Base-by-base conservation (phyloP, 2,888 invertebrate species). In the Cephus pygmeus region DNA sequence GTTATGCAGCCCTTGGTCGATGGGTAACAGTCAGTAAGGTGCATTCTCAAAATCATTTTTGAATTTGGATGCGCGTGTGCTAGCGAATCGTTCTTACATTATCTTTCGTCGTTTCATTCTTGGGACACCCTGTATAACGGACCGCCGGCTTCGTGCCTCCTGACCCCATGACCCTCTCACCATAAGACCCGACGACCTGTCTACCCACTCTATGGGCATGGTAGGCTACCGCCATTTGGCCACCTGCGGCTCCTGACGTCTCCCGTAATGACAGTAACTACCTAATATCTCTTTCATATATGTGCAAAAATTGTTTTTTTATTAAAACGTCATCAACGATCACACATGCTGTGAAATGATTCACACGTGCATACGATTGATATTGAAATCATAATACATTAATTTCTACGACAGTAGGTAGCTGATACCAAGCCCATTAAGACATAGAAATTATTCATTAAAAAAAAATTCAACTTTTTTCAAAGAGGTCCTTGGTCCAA, bases 231-330 rank as follows among this genome's bases (percentile, higher is more conserved):
- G 56, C 23, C 83, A 83, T 83, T 82, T 83, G 85, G 83, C 88
- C 86, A 88, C 88, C 87, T 88, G 87, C 87, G 85, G 86, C 85
- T 87, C 77, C 84, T 84, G 85, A 87, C 87, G 80, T 85, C 87
- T 87, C 85, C 82, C 85, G 83, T 79, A 80, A 81, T 82, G 79
- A 75, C 79, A 79, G 78, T 79, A 81, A 76, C 81, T 56, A 56
- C 23, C 23, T 23, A 56, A 56, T 56, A 56, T 56, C 56, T 9
- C 9, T 56, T 56, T 56, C 23, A 56, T 56, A 6, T 56, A 23
- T 56, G 23, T 9, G 56, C 23, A 9, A 56, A 23, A 23, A 56
- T 56, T 23, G 1, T 23, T 56, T 56, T 40, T 23, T 56, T 56
- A 56, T 56, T 56, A 9, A 56, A 23, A 56, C 56, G 23, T 23